Conservation (phyloP, 2,888 invertebrate species). For the Macrophya annulata region DNA sequence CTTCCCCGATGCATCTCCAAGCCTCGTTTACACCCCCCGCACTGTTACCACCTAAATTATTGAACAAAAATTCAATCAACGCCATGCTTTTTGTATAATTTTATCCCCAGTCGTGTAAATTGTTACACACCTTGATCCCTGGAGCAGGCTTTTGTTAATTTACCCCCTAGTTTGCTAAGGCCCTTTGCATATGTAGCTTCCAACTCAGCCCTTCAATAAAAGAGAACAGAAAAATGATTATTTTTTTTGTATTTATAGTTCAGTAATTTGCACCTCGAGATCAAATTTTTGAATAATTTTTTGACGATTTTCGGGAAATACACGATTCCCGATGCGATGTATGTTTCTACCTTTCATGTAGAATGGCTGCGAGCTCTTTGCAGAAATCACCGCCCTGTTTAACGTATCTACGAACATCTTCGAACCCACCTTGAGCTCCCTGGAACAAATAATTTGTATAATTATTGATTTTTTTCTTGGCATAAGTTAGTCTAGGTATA, state of each 20-base stretch:
- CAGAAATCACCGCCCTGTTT: slow-evolving; percentile 97
- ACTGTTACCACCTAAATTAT: slow-evolving; percentile 83
- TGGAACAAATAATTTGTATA: slow-evolving; percentile 80
- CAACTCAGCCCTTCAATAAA: slow-evolving; percentile 89
- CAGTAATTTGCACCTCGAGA: neutral
- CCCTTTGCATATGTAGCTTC: slow-evolving; percentile 96
- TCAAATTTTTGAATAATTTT: slow-evolving; percentile 3
- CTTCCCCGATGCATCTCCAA: slow-evolving; percentile 95
- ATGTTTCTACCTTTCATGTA: slow-evolving; percentile 92
- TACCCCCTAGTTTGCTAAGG: slow-evolving; percentile 92
- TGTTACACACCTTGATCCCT: slow-evolving; percentile 78
- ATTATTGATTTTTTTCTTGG: neutral
- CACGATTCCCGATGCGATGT: neutral
- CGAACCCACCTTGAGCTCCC: slow-evolving; percentile 95
- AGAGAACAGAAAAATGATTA: slow-evolving; percentile 37
- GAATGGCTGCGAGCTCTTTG: slow-evolving; percentile 93
- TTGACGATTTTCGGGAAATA: neutral
- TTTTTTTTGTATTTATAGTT: neutral
- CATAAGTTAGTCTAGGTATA: neutral
- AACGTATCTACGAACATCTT: slow-evolving; percentile 94
- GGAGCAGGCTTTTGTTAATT: slow-evolving; percentile 90
- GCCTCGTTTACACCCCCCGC: slow-evolving; percentile 92
- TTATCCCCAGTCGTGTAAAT: neutral
- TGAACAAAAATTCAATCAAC: neutral
- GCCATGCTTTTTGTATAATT: neutral